Conservation (phyloP, 2,797 vertebrate species). For the Cirrhinus molitorella region DNA sequence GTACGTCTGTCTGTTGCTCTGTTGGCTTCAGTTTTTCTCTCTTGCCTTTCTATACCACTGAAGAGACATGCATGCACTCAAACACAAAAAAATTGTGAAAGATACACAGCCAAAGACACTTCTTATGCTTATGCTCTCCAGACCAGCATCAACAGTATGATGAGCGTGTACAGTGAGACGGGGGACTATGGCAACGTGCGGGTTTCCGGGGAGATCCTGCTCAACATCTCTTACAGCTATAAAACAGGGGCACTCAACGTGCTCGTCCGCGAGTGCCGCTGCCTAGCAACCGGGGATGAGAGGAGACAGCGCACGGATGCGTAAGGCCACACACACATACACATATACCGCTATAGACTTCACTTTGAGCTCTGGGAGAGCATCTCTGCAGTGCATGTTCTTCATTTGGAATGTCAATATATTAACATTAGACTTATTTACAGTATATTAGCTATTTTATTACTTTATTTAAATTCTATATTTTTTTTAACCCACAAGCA, state of each 20-base stretch:
- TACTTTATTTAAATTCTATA: neutral
- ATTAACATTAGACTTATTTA: conserved; percentile 2
- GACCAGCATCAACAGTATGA: conserved; percentile 97
- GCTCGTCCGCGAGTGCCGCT: conserved; percentile 92
- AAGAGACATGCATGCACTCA: neutral
- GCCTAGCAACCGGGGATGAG: conserved; percentile 93
- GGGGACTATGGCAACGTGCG: conserved; percentile 95
- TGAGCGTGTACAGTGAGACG: conserved; percentile 96
- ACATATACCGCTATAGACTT: conserved; percentile 21
- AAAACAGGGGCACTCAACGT: conserved; percentile 94
- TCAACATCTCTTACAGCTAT: conserved; percentile 94
- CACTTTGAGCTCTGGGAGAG: conserved; percentile 21
- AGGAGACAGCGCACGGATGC: conserved; percentile 92
- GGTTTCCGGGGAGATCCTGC: conserved; percentile 94
- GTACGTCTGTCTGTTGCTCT: conserved; percentile 48
- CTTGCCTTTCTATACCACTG: conserved; percentile 37
- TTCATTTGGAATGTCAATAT: neutral
- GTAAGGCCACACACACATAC: conserved; percentile 78
- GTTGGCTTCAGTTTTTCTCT: conserved; percentile 19
- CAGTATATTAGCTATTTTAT: no score
- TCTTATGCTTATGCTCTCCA: conserved; percentile 67
- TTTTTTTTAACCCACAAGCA: neutral
- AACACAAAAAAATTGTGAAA: conserved; percentile 14
- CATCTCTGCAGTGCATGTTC: conserved; percentile 11
- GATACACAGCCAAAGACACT: conserved; percentile 1